Conservation (phyloP, 2,797 vertebrate species). For the Dryobates pubescens region DNA sequence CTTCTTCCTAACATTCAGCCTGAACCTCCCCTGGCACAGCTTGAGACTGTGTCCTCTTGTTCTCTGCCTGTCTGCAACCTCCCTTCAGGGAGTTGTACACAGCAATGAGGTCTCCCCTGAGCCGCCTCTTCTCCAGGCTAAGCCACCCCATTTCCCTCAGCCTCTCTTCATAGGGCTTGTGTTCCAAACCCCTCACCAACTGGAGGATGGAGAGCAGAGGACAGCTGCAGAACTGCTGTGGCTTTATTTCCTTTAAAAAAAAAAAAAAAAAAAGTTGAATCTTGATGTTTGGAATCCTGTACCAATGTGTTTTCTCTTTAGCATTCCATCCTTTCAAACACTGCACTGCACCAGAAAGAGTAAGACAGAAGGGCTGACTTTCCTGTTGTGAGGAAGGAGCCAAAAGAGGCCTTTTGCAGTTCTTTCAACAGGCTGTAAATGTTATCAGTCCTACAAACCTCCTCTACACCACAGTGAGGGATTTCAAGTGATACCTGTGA, state of each 20-base stretch:
- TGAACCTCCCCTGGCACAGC: too few relatives aligned
- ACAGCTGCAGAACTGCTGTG: not conserved
- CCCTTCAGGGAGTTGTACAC: too few relatives aligned
- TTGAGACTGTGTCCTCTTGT: too few relatives aligned
- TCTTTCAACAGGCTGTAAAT: not conserved
- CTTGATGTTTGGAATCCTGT: fast-evolving
- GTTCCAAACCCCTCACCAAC: too few relatives aligned
- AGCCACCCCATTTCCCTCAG: too few relatives aligned
- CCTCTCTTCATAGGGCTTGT: too few relatives aligned
- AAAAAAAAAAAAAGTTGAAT: not conserved
- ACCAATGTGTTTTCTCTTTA: not conserved
- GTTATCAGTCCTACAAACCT: not conserved
- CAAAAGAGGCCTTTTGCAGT: not conserved
- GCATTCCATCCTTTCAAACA: not conserved
- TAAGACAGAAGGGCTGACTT: not conserved
- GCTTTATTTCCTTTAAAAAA: not conserved
- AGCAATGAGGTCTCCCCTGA: too few relatives aligned
- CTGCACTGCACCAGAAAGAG: not conserved
- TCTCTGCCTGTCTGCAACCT: too few relatives aligned
- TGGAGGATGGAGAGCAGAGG: not conserved
- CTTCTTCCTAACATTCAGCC: too few relatives aligned
- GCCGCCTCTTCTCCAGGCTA: too few relatives aligned
- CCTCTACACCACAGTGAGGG: not conserved
- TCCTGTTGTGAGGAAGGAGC: not conserved
- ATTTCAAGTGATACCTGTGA: not conserved